Conservation (phyloP, 2,797 vertebrate species). For the Columba guinea region DNA sequence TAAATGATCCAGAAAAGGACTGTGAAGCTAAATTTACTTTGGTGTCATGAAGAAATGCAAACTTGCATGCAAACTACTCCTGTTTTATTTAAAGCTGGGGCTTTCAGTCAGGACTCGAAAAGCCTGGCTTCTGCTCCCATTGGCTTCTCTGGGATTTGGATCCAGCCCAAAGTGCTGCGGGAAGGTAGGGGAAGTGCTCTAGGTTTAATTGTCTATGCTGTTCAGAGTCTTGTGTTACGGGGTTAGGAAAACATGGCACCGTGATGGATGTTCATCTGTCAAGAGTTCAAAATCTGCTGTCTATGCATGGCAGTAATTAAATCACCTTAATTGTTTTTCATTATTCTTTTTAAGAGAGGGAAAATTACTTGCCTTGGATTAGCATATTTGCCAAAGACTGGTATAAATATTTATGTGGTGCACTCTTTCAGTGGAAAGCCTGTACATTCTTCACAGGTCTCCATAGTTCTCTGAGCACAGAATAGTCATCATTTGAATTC, state of each 20-base stretch:
- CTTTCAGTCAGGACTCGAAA: slow-evolving; percentile 33
- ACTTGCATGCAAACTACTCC: slow-evolving; percentile 30
- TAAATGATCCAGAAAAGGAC: background rate
- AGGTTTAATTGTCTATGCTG: slow-evolving; percentile 27
- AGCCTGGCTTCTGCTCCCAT: slow-evolving; percentile 32
- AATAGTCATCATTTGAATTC: slow-evolving; percentile 2
- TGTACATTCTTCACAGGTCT: slow-evolving; percentile 54
- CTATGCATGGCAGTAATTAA: slow-evolving; percentile 45
- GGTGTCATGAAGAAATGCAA: slow-evolving; percentile 15
- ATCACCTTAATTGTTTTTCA: slow-evolving; percentile 63
- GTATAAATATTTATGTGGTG: slow-evolving; percentile 63
- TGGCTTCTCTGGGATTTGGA: slow-evolving; percentile 46
- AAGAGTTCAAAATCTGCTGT: slow-evolving; percentile 26
- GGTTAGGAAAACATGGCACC: slow-evolving; percentile 16
- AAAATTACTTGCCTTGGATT: slow-evolving; percentile 53
- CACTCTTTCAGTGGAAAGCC: slow-evolving; percentile 32
- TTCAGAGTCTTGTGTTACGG: background rate
- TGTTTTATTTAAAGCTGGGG: slow-evolving; percentile 17
- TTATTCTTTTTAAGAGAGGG: slow-evolving; percentile 26
- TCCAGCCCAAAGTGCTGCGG: slow-evolving; percentile 3
- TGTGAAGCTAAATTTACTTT: slow-evolving; percentile 22
- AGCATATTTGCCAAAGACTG: slow-evolving; percentile 56
- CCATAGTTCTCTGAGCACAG: slow-evolving; percentile 1
- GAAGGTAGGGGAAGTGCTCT: slow-evolving; percentile 23
- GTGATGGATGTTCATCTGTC: slow-evolving; percentile 47